Conservation (phyloP, 2,113 vertebrate genomes). For the Halichoerus grypus region DNA sequence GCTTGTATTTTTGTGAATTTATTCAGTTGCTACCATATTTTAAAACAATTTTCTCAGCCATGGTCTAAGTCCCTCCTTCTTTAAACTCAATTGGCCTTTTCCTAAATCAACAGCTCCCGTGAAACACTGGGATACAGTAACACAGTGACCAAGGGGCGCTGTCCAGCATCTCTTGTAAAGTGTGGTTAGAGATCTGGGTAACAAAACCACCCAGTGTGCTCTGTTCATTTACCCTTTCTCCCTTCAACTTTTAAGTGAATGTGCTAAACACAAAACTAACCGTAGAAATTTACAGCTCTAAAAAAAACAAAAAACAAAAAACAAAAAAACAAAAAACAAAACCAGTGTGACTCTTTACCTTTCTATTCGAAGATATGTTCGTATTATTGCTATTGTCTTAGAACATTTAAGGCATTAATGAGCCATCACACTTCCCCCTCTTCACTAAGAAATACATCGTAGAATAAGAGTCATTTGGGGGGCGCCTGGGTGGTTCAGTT, state of each 20-base stretch:
- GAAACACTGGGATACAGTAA: slow-evolving; percentile 62
- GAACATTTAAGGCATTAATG: neutral
- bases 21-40: neutral
- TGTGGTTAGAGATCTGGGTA: neutral
- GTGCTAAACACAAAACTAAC: neutral
- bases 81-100: neutral
- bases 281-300: neutral
- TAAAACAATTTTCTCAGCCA: neutral
- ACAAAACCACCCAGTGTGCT: neutral
- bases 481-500: too few relatives aligned
- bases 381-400: neutral
- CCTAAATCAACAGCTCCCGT: neutral
- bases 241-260: neutral
- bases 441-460: neutral
- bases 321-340: too few relatives aligned
- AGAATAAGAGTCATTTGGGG: neutral
- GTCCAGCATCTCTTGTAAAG: neutral
- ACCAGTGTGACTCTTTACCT: neutral
- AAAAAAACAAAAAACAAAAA: neutral
- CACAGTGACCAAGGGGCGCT: neutral
- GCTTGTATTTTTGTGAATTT: slow-evolving; percentile 34
- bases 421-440: neutral
- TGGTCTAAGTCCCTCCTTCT: slow-evolving; percentile 3
- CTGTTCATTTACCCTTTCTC: neutral
- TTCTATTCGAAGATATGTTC: neutral